Evolutionary conservation across 64 coral and sea anemone genomes (phyloP), one percentile per base, ranked within the genome.

Genomic region (Stichodactyla mertensii): DNA sequence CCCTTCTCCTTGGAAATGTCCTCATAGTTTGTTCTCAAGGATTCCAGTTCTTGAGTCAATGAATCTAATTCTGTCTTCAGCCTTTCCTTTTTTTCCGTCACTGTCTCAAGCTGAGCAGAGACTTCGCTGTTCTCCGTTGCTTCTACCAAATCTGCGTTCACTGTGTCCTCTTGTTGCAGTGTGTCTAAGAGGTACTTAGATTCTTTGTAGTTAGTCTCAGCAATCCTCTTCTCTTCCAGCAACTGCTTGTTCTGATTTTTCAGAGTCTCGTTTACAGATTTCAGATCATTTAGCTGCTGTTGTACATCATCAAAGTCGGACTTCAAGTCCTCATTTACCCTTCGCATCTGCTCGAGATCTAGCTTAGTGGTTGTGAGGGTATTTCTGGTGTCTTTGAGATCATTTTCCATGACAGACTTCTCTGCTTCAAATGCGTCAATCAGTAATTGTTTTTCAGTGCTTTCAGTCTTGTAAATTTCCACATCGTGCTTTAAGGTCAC

Each of bases 201-300:
- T 56, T 97, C 94, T 52, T 86, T 74, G 36, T 90, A 85, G 16
- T 86, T 89, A 7, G 94, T 97, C 54, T 97, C 94, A 51, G 69
- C 84, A 56, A 81, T 20, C 13, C 82, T 4, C 51, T 77, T 59
- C 87, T 97, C 94, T 54, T 28, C 89, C 78, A 56, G 81, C 0
- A 97, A 80, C 57, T 69, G 78, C 9, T 97, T 85, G 52, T 84
- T 88, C 55, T 97, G 91, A 61, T 60, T 74, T 61, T 90, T 88
- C 84, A 59, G 77, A 22, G 56, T 55, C 52, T 70, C 85, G 87
- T 89, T 84, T 77, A 36, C 71, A 60, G 88, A 87, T 57, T 88
- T 64, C 5, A 77, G 55, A n/a, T 93, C 70, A 56, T 6, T 27
- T 31, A 97, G 13, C 78, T 87, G 69, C 7, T 79, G 90, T 82